Base-by-base conservation (phyloP, 1,140 invertebrate species). In the Gonatopus flavifemur region DNA sequence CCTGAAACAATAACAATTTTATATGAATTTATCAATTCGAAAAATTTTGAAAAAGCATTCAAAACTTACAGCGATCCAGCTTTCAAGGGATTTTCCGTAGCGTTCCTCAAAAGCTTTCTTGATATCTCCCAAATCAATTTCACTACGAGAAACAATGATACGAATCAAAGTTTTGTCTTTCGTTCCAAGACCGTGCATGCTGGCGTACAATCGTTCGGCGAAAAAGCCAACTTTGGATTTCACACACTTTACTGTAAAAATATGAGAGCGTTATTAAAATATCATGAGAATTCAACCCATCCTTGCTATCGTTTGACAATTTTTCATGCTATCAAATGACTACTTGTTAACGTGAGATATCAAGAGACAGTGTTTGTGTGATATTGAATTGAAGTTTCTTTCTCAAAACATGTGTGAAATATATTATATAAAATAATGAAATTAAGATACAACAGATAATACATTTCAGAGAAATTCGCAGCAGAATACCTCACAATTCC, bases 151-250 rank as follows among this genome's bases (percentile, higher is more conserved):
- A 9, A 95, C 91, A 47, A 96, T 78, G 49, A 96, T 90, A 63
- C 93, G 86, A 58, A 96, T 95, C 28, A 97, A 77, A 41, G 89
- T 90, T 59, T 90, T 88, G 72, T 96, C 93, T 61, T 91, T 91
- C 21, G 93, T 96, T 30, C 93, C 93, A 60, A 91, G 57, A 33
- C 91, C 91, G 57, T 89, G 88, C 92, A 98, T 95, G 35, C 90
- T 86, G 33, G 92, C 86, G 66, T 96, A 86, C 8, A 98, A 79
- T 58, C 90, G 85, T 68, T 96, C 90, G 41, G 95, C 94, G 80
- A 97, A 97, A 78, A 93, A 98, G 31, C 88, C 88, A 39, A 94
- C 90, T 74, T 93, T 90, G 69, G 92, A 95, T 71, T 90, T 90
- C 6, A 91, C 90, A 68, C 89, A 91, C 78, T 92, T 92, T 1